These are phyloP conservation scores for Zootermopsis nevadensis DNA, from an alignment of 2,888 invertebrate species.

Conservation along the genomic window DNA sequence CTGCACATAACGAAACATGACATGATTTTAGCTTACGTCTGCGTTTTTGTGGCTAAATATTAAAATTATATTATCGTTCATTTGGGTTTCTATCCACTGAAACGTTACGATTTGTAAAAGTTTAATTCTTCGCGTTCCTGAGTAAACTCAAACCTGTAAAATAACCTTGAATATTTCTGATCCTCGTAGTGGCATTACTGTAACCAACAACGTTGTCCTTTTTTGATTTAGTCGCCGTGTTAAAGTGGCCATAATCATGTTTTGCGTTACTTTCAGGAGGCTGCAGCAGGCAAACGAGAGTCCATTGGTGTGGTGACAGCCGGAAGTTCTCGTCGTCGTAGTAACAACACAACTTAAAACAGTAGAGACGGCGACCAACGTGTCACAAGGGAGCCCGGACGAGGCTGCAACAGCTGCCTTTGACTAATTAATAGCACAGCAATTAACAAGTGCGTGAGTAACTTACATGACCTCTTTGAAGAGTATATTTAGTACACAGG, in stretches of 20 bases:
- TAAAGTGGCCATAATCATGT: background rate
- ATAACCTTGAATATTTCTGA: too few relatives aligned
- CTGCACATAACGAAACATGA: too few relatives aligned
- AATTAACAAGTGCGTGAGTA: slow-evolving; percentile 1
- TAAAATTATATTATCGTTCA: too few relatives aligned
- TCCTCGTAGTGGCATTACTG: too few relatives aligned
- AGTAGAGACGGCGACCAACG: background rate
- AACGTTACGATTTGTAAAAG: too few relatives aligned
- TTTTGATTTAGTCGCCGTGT: background rate
- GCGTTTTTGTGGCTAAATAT: too few relatives aligned
- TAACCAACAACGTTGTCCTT: too few relatives aligned
- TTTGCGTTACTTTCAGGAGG: background rate
- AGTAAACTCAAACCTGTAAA: too few relatives aligned
- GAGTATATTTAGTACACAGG: too few relatives aligned
- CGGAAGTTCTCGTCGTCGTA: background rate
- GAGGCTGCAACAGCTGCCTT: background rate
- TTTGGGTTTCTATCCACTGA: too few relatives aligned
- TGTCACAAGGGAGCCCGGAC: background rate
- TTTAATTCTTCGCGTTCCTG: too few relatives aligned
- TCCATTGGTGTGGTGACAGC: background rate
- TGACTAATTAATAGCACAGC: background rate
- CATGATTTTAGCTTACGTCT: too few relatives aligned
- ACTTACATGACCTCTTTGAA: background rate
- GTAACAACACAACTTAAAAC: background rate
- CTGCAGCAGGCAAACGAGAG: background rate